phyloP scores from a whole-genome alignment of 2,113 vertebrate genomes.

The Lates calcarifer region DNA sequence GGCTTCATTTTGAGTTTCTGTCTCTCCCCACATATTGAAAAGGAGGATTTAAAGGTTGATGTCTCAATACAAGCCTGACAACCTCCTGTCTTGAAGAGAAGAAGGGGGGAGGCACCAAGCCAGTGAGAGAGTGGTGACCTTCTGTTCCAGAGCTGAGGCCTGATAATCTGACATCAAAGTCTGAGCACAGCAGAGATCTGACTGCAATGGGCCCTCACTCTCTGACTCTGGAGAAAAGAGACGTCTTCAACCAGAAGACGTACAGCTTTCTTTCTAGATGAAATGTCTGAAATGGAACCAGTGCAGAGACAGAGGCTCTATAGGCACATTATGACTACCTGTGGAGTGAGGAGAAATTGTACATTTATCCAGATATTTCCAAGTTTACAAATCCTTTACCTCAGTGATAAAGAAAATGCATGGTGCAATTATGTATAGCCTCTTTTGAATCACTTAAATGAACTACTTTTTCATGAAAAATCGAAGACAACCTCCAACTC shows the following conservation, averaged over 20 bases:
- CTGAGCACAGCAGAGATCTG: conserved; percentile 33
- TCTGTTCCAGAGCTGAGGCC: conserved; percentile 52
- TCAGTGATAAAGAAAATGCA: too few species aligned
- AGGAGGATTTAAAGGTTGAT: conserved; percentile 63
- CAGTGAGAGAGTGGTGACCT: conserved; percentile 62
- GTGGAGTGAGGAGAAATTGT: too few species aligned
- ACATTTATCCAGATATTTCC: too few species aligned
- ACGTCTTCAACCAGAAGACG: conserved; percentile 19
- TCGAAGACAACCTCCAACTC: conserved; percentile 69
- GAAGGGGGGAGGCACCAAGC: conserved; percentile 21
- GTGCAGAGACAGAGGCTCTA: neutral
- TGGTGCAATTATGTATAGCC: too few species aligned
- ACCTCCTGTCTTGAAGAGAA: conserved; percentile 14
- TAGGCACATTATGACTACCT: neutral
- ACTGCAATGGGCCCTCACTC: conserved; percentile 28
- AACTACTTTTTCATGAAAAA: too few species aligned
- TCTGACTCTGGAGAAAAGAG: conserved; percentile 19
- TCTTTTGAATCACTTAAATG: too few species aligned
- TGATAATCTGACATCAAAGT: conserved; percentile 76
- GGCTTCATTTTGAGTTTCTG: conserved; percentile 24
- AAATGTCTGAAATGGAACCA: neutral
- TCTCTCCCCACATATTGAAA: conserved; percentile 21
- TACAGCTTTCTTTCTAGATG: conserved; percentile 8
- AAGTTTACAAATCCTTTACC: too few species aligned
- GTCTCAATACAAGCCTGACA: conserved; percentile 48